phyloP scores from a whole-genome alignment of 2,888 invertebrate genomes.

The Pristionchus entomophagus region DNA sequence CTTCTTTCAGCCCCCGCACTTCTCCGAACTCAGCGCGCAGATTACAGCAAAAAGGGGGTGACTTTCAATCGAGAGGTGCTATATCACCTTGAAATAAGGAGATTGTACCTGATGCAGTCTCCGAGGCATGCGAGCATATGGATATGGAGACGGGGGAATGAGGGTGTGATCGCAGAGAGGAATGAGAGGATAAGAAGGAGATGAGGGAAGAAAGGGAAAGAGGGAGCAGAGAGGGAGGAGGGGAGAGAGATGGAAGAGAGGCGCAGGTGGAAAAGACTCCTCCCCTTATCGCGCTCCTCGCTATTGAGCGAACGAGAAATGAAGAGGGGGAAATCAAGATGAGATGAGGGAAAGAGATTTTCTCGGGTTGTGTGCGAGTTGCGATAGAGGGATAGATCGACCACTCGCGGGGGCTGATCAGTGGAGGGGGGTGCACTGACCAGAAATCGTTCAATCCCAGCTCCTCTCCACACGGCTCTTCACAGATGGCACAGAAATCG shows the following conservation, averaged over 20 bases:
- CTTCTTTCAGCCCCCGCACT: background rate
- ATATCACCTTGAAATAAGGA: background rate
- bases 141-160: background rate
- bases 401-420: too few species aligned
- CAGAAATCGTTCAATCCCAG: constrained; percentile 63
- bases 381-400: background rate
- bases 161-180: constrained; percentile 20
- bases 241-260: background rate
- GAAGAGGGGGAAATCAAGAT: constrained; percentile 2
- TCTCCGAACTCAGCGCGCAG: background rate
- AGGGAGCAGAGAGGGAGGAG: background rate
- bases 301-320: constrained; percentile 30
- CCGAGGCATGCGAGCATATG: background rate
- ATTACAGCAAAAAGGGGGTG: background rate
- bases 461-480: constrained; percentile 64
- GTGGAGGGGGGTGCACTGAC: constrained; percentile 19
- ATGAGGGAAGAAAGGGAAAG: background rate
- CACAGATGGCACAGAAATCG: constrained; percentile 63
- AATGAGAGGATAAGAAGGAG: constrained; percentile 31
- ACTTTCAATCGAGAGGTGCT: background rate
- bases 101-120: background rate
- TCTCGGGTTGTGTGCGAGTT: constrained; percentile 15
- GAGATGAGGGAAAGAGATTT: constrained; percentile 36
- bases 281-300: constrained; percentile 38
- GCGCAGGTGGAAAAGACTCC: constrained; percentile 22